Evolutionary conservation across 2,888 invertebrate species (phyloP), one percentile per base, ranked within the genome.

Genomic region (Glyphotaelius pellucidus): DNA sequence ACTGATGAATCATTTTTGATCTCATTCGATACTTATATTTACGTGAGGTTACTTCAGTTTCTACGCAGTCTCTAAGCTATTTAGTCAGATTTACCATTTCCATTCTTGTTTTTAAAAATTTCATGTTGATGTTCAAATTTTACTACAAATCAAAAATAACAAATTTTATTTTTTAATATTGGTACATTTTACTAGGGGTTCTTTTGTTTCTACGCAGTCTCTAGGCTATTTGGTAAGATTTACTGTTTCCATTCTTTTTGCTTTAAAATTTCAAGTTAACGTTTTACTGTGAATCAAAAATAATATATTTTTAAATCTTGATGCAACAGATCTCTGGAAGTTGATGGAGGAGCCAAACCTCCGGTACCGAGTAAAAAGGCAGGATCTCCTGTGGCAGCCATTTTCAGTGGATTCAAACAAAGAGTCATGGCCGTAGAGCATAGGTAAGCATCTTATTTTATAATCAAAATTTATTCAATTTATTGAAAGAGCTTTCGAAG

Each of bases 311-410:
- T n/a, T 67, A 5, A 3, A 47, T 47, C 0, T 47, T 47, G 47
- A 47, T 15, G 1, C n/a, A 25, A 67, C 38, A 93, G 93, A 90
- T 92, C 93, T 52, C 80, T 93, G 35, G 93, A 93, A 84, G 93
- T 92, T 25, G 93, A 93, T 81, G 91, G 92, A 19, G 90, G 67
- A 30, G 91, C 90, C 94, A 97, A 97, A 95, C 97, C 97, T 14
- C 95, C 96, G 89, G 96, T 97, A 94, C 97, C 97, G 93, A 95
- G 97, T 80, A 97, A 97, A 95, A 97, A 97, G 94, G 97, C 97
- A 91, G 97, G 97, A 0, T 97, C 97, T 12, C 96, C 97, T 11
- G 96, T 96, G 52, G 96, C 96, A 80, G 96, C 96, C 14, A 94
- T 97, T 92, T 95, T 97, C 94, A 96, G 97, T 92, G 97, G 97